These are phyloP conservation scores for Brachyistius frenatus DNA, from an alignment of 2,113 vertebrate species.

Conservation along the genomic window DNA sequence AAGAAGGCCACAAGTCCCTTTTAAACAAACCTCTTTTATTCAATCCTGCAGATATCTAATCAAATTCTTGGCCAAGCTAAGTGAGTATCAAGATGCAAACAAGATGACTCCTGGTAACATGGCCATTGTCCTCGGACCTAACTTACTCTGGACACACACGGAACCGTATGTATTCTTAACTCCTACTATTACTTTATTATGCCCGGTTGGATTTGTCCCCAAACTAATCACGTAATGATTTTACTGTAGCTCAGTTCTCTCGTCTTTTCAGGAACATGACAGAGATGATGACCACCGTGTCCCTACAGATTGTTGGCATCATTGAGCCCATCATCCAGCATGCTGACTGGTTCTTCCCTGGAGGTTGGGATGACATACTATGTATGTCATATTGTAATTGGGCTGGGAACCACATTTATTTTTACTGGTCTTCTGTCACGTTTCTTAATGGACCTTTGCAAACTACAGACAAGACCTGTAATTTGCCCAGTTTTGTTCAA, in stretches of 20 bases:
- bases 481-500: neutral
- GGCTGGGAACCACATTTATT: neutral
- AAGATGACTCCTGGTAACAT: constrained; percentile 99
- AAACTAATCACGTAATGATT: neutral
- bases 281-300: constrained; percentile 99
- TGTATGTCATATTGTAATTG: constrained; percentile 36
- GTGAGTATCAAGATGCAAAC: constrained; percentile 94
- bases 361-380: constrained; percentile 84
- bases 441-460: neutral
- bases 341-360: constrained; percentile 98
- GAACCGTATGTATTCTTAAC: constrained; percentile 87
- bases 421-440: neutral
- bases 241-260: neutral
- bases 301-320: constrained; percentile 96
- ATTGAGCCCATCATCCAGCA: constrained; percentile 98
- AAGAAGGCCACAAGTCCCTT: neutral
- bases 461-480: neutral
- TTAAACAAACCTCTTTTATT: constrained; percentile 3
- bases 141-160: constrained; percentile 94
- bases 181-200: neutral
- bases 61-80: constrained; percentile 96
- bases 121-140: constrained; percentile 97
- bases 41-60: constrained; percentile 90
- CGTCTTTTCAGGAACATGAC: constrained; percentile 91
- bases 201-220: neutral